Conservation (phyloP, 2,113 vertebrate genomes). For the Astatoreochromis straeleni region DNA sequence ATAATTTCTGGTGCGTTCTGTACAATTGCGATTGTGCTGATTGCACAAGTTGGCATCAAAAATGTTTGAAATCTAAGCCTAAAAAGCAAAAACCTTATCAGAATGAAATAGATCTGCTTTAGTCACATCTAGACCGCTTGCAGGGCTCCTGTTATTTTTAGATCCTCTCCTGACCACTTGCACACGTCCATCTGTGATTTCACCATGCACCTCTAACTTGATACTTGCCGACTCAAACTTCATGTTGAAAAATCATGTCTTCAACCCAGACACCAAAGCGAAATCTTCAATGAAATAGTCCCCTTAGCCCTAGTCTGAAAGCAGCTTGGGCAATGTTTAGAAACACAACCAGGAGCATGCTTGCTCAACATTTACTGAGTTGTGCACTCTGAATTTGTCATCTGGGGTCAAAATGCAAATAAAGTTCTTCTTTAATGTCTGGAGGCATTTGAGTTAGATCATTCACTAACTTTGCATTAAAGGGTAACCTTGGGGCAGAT, state of each 20-base stretch:
- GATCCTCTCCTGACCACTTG: not conserved
- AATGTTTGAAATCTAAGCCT: not conserved
- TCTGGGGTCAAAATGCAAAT: not conserved
- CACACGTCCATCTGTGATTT: not conserved
- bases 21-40: not conserved
- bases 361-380: not conserved
- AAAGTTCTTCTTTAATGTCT: not conserved
- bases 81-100: not conserved
- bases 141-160: not conserved
- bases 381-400: not conserved
- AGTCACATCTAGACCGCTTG: accelerated
- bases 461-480: not conserved
- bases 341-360: not conserved
- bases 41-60: not conserved
- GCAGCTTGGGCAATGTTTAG: not conserved
- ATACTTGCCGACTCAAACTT: not conserved
- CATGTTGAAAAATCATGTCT: not conserved
- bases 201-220: not conserved
- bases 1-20: not conserved
- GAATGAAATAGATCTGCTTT: not conserved
- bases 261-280: not conserved
- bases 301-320: not conserved
- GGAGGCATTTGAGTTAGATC: not conserved
- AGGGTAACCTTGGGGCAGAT: accelerated
- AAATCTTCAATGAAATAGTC: not conserved